Evolutionary conservation across 2,888 invertebrate genomes (phyloP).

Genomic region (Ischnus inquisitorius): DNA sequence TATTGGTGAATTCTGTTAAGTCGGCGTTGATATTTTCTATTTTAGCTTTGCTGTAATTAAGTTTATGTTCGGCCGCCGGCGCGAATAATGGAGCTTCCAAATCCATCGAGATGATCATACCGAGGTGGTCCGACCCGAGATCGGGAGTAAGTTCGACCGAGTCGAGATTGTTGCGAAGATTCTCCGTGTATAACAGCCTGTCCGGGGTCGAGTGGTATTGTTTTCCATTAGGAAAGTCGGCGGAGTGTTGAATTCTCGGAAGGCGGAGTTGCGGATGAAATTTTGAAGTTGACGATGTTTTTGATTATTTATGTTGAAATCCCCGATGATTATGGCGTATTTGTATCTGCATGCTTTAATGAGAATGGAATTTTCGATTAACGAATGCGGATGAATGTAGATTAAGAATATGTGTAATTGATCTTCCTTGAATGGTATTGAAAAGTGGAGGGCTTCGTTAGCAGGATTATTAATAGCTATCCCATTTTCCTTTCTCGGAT

Average conservation of each 20-base stretch:
- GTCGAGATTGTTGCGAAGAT: background rate
- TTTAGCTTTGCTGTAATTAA: background rate
- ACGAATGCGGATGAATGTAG: constrained; percentile 5
- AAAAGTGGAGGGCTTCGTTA: background rate
- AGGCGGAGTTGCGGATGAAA: constrained; percentile 1
- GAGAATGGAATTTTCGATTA: constrained; percentile 10
- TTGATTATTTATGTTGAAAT: constrained; percentile 27
- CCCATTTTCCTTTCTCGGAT: constrained; percentile 10
- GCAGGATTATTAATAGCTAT: background rate
- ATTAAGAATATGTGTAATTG: constrained; percentile 15
- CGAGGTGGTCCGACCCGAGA: background rate
- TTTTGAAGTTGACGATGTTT: background rate
- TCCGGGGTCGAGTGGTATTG: constrained; percentile 12
- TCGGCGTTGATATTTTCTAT: background rate
- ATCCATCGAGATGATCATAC: background rate
- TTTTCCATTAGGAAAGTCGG: constrained; percentile 8
- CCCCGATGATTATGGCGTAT: constrained; percentile 37
- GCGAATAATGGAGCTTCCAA: background rate
- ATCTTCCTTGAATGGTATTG: constrained; percentile 17
- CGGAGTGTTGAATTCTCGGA: background rate
- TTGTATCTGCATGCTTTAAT: constrained; percentile 27
- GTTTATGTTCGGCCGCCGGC: background rate
- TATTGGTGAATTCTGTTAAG: background rate
- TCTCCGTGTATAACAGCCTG: background rate
- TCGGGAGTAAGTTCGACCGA: background rate